phyloP scores from a whole-genome alignment of 2,797 vertebrate species.

The Pseudomugil tenellus region DNA sequence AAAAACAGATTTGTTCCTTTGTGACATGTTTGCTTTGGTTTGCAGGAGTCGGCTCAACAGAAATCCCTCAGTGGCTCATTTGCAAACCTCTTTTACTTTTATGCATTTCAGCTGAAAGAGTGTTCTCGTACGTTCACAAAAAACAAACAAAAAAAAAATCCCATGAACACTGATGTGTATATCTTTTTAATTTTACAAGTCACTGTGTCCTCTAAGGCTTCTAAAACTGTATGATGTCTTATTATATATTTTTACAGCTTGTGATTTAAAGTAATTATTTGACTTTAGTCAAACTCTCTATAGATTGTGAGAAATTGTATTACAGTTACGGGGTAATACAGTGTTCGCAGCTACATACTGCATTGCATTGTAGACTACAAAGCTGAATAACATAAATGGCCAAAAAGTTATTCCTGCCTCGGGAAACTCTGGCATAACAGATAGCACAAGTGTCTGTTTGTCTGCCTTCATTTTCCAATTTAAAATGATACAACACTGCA shows the following conservation, averaged over 20 bases:
- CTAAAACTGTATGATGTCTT: background rate
- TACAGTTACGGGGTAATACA: background rate
- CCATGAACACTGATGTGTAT: conserved; percentile 1
- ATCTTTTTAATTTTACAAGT: conserved; percentile 1
- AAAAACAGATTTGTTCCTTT: conserved; percentile 52
- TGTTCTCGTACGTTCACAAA: conserved; percentile 15
- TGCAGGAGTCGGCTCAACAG: conserved; percentile 17
- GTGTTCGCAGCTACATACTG: background rate
- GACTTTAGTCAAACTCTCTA: background rate
- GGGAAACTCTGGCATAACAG: conserved; percentile 16
- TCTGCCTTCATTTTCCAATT: conserved; percentile 42
- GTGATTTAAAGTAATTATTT: background rate
- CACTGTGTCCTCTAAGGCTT: background rate
- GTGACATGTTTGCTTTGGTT: conserved; percentile 46
- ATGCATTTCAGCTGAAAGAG: conserved; percentile 21
- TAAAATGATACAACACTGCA: conserved; percentile 30
- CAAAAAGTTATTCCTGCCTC: conserved; percentile 20
- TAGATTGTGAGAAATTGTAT: background rate
- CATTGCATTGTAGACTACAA: conserved; percentile 13
- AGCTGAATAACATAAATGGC: conserved; percentile 8
- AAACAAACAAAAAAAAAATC: background rate
- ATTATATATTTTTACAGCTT: background rate
- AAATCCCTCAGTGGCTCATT: conserved; percentile 41
- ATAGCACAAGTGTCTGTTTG: conserved; percentile 32
- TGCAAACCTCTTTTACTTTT: conserved; percentile 15